phyloP scores from a whole-genome alignment of 2,888 invertebrate species.

The Oxyscelio sp. region DNA sequence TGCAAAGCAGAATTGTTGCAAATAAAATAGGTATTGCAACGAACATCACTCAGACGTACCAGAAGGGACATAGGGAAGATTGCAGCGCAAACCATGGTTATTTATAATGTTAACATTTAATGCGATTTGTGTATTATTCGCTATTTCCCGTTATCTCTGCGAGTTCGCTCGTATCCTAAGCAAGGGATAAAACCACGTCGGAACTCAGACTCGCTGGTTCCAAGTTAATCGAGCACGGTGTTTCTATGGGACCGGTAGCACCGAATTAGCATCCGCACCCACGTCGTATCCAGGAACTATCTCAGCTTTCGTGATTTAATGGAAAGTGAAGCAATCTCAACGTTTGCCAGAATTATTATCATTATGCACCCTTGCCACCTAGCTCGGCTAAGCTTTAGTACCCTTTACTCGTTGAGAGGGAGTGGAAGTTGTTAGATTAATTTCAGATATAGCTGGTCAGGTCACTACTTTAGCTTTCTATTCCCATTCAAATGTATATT shows the following conservation, averaged over 20 bases:
- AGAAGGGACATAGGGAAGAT: too few relatives aligned
- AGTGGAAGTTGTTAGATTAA: conserved; percentile 83
- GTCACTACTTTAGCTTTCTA: conserved; percentile 82
- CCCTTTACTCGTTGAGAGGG: conserved; percentile 72
- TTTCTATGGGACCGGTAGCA: conserved; percentile 74
- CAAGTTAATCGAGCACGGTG: conserved; percentile 83
- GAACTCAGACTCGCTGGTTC: conserved; percentile 50
- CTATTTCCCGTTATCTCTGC: conserved; percentile 52
- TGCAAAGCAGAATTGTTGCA: too few relatives aligned
- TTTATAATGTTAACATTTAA: conserved; percentile 53
- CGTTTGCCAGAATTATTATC: conserved; percentile 82
- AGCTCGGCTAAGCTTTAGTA: conserved; percentile 74
- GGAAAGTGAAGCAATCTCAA: conserved; percentile 83
- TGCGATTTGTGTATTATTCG: conserved; percentile 54
- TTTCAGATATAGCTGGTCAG: conserved; percentile 81
- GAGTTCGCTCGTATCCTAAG: conserved; percentile 49
- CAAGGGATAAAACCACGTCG: conserved; percentile 62
- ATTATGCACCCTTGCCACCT: conserved; percentile 74
- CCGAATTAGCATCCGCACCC: conserved; percentile 74
- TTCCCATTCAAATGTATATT: conserved; percentile 24
- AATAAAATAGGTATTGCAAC: too few relatives aligned
- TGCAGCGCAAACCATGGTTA: too few relatives aligned
- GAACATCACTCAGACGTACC: too few relatives aligned
- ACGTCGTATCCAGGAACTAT: conserved; percentile 73
- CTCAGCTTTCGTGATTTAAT: conserved; percentile 80